Base-by-base conservation (phyloP, 2,113 vertebrate genomes). In the Megatriorchis doriae region DNA sequence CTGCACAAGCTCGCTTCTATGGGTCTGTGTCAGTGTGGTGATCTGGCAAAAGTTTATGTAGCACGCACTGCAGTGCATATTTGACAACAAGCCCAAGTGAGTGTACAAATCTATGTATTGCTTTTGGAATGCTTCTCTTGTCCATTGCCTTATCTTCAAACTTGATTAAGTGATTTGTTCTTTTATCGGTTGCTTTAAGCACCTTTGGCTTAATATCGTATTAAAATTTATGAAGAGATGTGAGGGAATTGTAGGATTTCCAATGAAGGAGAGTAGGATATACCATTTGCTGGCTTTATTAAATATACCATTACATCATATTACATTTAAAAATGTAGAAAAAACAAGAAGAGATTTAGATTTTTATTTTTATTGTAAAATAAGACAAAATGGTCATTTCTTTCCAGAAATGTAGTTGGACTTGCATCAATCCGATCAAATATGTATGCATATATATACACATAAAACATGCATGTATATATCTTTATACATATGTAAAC, bases 1-100 rank as follows among this genome's bases (percentile, higher is more conserved):
- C 98, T 97, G 96, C 99, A 98, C 99, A 99, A 99, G 99, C 99
- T 99, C 99, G 99, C 97, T 98, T 99, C 99, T 99, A 99, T 99
- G 99, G 99, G 99, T 99, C 99, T 99, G 98, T 99, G 99, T 99
- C 99, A 99, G 95, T 98, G 97, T 99, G 99, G 99, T 98, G 92
- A 97, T 98, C 95, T 97, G 95, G 97, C 98, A 97, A 98, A 96
- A 93, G 29, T 53, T 23, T 94, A 15, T 3, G 61, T 77, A 74
- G 82, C 67, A 47, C 8, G 16, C 55, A 52, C 58, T 53, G 68
- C 84, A 72, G 23, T 78, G 61, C 52, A 27, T 58, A 71, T 71
- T 84, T 94, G 47, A 81, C 13, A 78, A 15, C 74, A 93, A 92
- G 68, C 63, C 83, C 82, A 55, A 83, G 62, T 11, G 67, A 78